A percentile compares a stretch with the other conserved stretches of the same genome.
Evolutionary conservation across 2,888 invertebrate genomes (phyloP).

Genomic region (Diaperis boleti): DNA sequence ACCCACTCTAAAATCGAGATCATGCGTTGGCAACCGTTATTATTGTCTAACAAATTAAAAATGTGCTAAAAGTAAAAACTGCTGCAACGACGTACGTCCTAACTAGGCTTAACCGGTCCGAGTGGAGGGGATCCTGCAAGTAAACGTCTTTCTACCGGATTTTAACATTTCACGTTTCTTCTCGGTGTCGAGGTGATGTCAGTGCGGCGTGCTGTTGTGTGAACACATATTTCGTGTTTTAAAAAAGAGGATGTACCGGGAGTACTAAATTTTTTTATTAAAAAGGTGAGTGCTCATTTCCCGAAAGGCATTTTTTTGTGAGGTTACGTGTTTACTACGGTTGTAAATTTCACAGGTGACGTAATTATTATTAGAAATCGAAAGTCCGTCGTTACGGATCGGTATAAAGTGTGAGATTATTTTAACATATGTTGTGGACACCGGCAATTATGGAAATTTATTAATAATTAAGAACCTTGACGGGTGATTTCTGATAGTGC

Average conservation of each 20-base stretch:
- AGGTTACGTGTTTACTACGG: conserved; percentile 1
- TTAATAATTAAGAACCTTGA: conserved; percentile 17
- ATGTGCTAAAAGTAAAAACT: background rate
- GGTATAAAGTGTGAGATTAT: background rate
- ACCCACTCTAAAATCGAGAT: background rate
- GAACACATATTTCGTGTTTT: background rate
- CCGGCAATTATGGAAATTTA: conserved; percentile 8
- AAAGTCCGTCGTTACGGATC: background rate
- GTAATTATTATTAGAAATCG: background rate
- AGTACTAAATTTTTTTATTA: background rate
- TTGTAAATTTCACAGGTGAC: conserved; percentile 1
- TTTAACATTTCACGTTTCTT: conserved; percentile 36
- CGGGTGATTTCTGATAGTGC: background rate
- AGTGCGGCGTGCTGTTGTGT: conserved; percentile 8
- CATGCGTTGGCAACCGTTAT: background rate
- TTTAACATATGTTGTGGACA: conserved; percentile 12
- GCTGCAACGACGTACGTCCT: conserved; percentile 19
- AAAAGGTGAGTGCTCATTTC: conserved; percentile 2
- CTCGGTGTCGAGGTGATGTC: conserved; percentile 22
- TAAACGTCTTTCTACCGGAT: conserved; percentile 29
- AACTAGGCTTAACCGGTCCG: conserved; percentile 6
- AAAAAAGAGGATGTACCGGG: background rate
- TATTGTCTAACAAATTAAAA: conserved; percentile 8
- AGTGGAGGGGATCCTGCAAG: conserved; percentile 24
- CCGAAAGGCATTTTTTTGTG: background rate